A percentile compares a stretch with the other conserved stretches of the same genome.
phyloP scores from a whole-genome alignment of 2,113 vertebrate genomes.

The Indicator maculatus region DNA sequence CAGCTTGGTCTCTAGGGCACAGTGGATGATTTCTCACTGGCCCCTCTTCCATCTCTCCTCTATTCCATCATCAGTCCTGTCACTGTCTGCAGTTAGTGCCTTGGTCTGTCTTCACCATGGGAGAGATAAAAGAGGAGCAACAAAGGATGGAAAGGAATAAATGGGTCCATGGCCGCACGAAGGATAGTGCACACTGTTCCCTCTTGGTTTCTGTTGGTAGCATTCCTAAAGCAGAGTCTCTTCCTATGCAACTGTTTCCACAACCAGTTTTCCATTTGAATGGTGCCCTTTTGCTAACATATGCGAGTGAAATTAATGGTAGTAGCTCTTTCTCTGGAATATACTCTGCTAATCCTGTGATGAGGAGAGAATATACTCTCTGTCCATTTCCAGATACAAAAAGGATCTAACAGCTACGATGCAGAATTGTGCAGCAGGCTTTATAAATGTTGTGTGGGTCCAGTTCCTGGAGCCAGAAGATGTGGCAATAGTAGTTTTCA shows the following conservation, averaged over 20 bases:
- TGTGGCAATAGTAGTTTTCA: not conserved
- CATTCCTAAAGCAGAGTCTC: not conserved
- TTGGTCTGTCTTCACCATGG: not conserved
- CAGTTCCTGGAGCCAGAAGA: not conserved
- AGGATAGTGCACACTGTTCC: not conserved
- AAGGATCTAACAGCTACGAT: not conserved
- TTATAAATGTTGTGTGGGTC: not conserved
- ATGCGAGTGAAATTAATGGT: not conserved
- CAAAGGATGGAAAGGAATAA: not conserved
- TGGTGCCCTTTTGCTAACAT: not conserved
- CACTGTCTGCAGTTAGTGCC: not conserved
- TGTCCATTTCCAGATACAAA: not conserved
- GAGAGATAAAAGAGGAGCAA: not conserved
- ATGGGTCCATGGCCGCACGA: not conserved
- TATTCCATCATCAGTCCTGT: not conserved
- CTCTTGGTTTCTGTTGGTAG: not conserved
- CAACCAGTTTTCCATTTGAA: not conserved
- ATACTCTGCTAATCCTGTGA: not conserved
- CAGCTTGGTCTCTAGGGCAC: not conserved
- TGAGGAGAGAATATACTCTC: not conserved
- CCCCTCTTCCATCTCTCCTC: not conserved
- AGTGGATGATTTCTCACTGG: not conserved
- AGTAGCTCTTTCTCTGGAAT: not conserved
- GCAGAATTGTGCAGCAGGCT: not conserved
- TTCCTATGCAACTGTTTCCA: not conserved